phyloP scores from a whole-genome alignment of 2,888 invertebrate species.

The Latheticus oryzae region DNA sequence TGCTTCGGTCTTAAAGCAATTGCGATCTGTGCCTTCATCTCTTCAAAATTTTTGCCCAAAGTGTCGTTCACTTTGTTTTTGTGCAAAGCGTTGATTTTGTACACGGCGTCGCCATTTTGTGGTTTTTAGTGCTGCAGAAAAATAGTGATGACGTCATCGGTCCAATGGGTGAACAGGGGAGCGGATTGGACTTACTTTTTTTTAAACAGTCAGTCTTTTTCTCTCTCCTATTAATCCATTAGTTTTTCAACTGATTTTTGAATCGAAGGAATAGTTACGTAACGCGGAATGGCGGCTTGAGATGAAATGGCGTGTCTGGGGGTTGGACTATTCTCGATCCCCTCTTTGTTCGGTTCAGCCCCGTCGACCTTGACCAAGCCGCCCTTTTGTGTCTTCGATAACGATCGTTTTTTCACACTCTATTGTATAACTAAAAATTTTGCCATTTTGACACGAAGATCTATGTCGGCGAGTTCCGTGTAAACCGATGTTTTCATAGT shows the following conservation, averaged over 20 bases:
- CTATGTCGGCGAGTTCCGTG: constrained; percentile 23
- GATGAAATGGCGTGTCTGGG: constrained; percentile 37
- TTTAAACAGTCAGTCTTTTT: constrained; percentile 61
- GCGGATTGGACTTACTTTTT: constrained; percentile 60
- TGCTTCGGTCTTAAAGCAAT: constrained; percentile 63
- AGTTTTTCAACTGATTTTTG: constrained; percentile 24
- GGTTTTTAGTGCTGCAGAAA: constrained; percentile 42
- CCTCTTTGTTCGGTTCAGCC: constrained; percentile 30
- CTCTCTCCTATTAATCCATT: constrained; percentile 62
- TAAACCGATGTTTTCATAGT: constrained; percentile 49
- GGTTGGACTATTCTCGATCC: constrained; percentile 31
- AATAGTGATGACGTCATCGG: constrained; percentile 37
- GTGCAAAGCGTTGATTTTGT: too few species aligned
- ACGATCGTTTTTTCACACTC: neutral
- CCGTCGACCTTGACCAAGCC: constrained; percentile 40
- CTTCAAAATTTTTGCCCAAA: neutral
- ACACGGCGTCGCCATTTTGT: constrained; percentile 64
- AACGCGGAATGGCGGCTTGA: constrained; percentile 28
- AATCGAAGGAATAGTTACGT: constrained; percentile 15
- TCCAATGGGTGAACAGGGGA: constrained; percentile 60
- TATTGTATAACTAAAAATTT: neutral
- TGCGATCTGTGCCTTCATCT: constrained; percentile 27
- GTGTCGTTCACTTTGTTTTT: constrained; percentile 3
- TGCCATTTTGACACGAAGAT: too few species aligned
- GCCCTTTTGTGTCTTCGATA: constrained; percentile 12